phyloP scores from a whole-genome alignment of 2,888 invertebrate species.

The Aquatica leii region DNA sequence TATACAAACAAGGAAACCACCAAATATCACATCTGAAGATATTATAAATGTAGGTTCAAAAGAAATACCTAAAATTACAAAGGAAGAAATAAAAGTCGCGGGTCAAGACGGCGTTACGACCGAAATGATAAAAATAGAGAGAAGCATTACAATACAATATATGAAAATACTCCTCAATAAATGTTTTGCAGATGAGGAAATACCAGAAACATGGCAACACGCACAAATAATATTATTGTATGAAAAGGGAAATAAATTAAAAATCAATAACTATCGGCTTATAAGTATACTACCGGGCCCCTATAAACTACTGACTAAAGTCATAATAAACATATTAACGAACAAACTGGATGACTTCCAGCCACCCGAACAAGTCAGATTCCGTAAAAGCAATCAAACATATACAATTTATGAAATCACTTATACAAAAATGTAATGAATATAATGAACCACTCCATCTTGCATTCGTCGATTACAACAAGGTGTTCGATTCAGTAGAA shows the following conservation, averaged over 20 bases:
- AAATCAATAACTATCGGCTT: conserved; percentile 3
- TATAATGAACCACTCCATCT: conserved; percentile 32
- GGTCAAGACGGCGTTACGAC: conserved; percentile 2
- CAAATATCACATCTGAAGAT: no score
- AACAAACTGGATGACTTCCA: conserved; percentile 10
- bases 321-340: neutral
- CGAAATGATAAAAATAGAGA: conserved; percentile 9
- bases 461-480: conserved; percentile 37
- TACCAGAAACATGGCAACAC: neutral
- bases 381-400: conserved; percentile 14
- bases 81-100: conserved; percentile 1
- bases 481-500: conserved; percentile 36
- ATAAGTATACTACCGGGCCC: conserved; percentile 2
- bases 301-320: conserved; percentile 1
- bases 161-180: neutral
- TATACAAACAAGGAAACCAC: no score
- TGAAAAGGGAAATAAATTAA: neutral
- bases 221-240: neutral
- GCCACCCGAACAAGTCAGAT: conserved; percentile 34
- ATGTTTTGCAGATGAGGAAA: neutral
- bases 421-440: conserved; percentile 29
- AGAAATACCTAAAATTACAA: conserved; percentile 9
- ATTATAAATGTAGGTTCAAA: no score
- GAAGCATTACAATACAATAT: neutral
- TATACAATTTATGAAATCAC: conserved; percentile 26